Percentiles rank a stretch among this genome's conserved stretches.
These are phyloP conservation scores for Syngnathus typhle DNA, from an alignment of 2,113 vertebrate species.

Conservation along the genomic window DNA sequence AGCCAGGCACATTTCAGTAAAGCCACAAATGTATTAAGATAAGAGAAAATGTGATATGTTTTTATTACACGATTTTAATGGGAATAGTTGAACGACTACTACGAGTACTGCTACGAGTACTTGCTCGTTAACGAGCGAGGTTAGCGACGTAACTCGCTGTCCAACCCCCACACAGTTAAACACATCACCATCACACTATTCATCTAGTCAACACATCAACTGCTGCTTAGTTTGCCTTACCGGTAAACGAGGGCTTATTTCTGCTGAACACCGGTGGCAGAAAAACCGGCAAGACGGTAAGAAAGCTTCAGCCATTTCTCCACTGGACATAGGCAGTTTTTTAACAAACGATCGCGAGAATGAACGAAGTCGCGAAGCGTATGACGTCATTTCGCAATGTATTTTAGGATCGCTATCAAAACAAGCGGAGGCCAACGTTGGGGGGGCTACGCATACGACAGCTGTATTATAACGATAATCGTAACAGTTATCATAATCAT, in stretches of 20 bases:
- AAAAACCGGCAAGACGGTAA: slow-evolving; percentile 81
- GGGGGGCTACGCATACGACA: too few relatives aligned
- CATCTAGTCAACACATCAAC: not conserved
- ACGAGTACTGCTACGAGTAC: not conserved
- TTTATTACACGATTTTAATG: not conserved
- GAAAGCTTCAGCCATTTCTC: slow-evolving; percentile 86
- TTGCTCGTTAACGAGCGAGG: slow-evolving; percentile 27
- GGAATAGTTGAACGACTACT: not conserved
- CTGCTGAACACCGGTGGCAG: slow-evolving; percentile 81
- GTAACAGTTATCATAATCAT: too few relatives aligned
- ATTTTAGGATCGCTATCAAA: not conserved
- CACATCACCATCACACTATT: not conserved
- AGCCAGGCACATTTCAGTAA: not conserved
- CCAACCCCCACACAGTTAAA: slow-evolving; percentile 6
- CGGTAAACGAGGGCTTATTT: slow-evolving; percentile 75
- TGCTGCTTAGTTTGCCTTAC: slow-evolving; percentile 44
- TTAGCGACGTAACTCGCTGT: slow-evolving; percentile 13
- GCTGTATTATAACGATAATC: too few relatives aligned
- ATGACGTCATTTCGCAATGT: not conserved
- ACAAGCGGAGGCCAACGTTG: too few relatives aligned
- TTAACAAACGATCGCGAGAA: slow-evolving; percentile 3
- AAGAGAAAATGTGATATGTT: not conserved
- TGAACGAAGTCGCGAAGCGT: too few relatives aligned
- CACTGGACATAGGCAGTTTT: slow-evolving; percentile 16
- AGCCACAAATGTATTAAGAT: not conserved